Percentiles rank a stretch among this genome's conserved stretches.
Evolutionary conservation across 2,113 vertebrate genomes (phyloP).

Genomic region (Onychorhynchus coronatus): DNA sequence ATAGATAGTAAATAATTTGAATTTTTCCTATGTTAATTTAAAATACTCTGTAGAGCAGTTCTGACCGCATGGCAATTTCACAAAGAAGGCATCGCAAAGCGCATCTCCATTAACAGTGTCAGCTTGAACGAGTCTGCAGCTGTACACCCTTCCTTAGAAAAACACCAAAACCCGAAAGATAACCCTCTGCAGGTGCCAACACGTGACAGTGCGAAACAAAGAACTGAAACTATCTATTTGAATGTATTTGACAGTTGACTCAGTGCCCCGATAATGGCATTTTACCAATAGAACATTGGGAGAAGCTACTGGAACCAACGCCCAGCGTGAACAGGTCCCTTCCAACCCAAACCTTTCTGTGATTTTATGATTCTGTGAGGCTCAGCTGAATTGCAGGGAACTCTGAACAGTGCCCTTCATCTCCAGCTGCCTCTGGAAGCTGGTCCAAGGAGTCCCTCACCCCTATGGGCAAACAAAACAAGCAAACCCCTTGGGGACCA

Average conservation of each 20-base stretch:
- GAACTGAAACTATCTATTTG: neutral
- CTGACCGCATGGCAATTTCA: neutral
- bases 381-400: no score
- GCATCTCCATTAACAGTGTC: neutral
- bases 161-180: neutral
- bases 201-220: neutral
- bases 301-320: neutral
- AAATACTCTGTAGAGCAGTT: neutral
- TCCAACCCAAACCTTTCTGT: neutral
- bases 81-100: neutral
- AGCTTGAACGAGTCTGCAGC: no score
- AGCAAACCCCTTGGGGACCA: no score
- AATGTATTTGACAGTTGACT: neutral
- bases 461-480: neutral
- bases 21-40: neutral
- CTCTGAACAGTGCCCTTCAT: neutral
- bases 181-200: neutral
- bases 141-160: neutral
- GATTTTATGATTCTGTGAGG: neutral
- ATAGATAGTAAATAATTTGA: neutral
- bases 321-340: fast-evolving
- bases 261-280: neutral
- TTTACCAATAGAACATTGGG: neutral
- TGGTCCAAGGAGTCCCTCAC: neutral
- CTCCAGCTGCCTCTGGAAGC: neutral